Conservation (phyloP, 2,888 invertebrate genomes). For the Scelioninae gen. 2 region DNA sequence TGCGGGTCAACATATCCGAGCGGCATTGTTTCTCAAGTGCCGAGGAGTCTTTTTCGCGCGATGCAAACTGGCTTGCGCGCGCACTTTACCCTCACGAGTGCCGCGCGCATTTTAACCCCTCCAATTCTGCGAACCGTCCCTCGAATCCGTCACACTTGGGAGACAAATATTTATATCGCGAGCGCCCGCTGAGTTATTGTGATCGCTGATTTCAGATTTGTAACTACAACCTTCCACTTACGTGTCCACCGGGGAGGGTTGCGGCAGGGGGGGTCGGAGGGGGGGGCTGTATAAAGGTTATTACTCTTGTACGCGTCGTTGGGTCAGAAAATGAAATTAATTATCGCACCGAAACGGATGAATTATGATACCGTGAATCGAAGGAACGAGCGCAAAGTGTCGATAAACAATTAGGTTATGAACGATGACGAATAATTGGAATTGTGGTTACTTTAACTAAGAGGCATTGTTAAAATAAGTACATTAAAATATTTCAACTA, state of each 20-base stretch:
- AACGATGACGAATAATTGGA: too few species aligned
- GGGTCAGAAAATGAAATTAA: too few species aligned
- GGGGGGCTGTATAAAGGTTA: neutral
- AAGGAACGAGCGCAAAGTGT: too few species aligned
- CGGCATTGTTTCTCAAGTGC: constrained; percentile 49
- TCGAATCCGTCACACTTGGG: constrained; percentile 54
- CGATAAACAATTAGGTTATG: too few species aligned
- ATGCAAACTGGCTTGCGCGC: constrained; percentile 32
- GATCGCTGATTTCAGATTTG: constrained; percentile 53
- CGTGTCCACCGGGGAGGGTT: neutral
- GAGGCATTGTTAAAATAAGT: too few species aligned
- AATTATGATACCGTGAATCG: too few species aligned
- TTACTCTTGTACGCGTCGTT: too few species aligned
- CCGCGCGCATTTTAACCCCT: constrained; percentile 50
- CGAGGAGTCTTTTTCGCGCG: constrained; percentile 40
- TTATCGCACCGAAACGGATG: too few species aligned
- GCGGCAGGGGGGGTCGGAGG: neutral
- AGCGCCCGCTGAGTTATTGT: constrained; percentile 70
- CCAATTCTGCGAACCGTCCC: constrained; percentile 23
- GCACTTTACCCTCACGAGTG: constrained; percentile 40
- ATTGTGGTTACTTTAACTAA: too few species aligned
- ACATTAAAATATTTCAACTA: too few species aligned
- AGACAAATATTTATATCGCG: constrained; percentile 74
- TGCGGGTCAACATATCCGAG: constrained; percentile 32
- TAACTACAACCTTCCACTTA: constrained; percentile 43